Conservation (phyloP, 2,797 vertebrate genomes). For the Myoxocephalus aenaeus region DNA sequence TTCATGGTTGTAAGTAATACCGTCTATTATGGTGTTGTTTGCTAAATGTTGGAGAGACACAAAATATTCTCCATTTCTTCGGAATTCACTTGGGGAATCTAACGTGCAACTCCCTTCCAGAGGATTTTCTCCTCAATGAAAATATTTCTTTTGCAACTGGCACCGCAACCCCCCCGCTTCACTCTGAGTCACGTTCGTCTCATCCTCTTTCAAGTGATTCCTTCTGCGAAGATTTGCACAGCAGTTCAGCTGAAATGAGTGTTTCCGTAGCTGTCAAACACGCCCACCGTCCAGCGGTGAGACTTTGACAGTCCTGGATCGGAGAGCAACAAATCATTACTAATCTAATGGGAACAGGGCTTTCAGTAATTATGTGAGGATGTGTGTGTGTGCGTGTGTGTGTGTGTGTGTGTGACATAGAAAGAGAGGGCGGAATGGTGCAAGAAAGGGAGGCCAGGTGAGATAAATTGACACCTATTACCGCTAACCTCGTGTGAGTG, state of each 20-base stretch:
- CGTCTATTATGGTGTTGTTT: background rate
- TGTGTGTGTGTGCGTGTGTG: background rate
- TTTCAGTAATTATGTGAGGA: slow-evolving; percentile 14
- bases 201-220: slow-evolving; percentile 22
- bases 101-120: background rate
- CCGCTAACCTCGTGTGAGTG: slow-evolving; percentile 18
- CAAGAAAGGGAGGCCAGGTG: background rate
- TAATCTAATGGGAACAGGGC: slow-evolving; percentile 42
- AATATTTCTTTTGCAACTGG: background rate
- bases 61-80: background rate
- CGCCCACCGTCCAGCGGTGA: slow-evolving; percentile 3
- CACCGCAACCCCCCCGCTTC: slow-evolving; percentile 9
- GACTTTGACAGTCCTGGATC: slow-evolving; percentile 44
- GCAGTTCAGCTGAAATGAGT: slow-evolving; percentile 38
- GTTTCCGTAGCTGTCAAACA: slow-evolving; percentile 48
- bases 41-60: background rate
- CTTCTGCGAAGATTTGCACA: slow-evolving; percentile 31
- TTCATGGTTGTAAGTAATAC: background rate
- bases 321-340: slow-evolving; percentile 53
- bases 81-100: background rate
- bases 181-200: slow-evolving; percentile 16
- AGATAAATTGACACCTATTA: slow-evolving; percentile 42
- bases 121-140: background rate
- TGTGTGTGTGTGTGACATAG: background rate
- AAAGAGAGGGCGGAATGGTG: background rate